A percentile compares a stretch with the other conserved stretches of the same genome.
Evolutionary conservation across 92 coral and sea anemone genomes (phyloP).

Genomic region (Phymanthus crucifer): DNA sequence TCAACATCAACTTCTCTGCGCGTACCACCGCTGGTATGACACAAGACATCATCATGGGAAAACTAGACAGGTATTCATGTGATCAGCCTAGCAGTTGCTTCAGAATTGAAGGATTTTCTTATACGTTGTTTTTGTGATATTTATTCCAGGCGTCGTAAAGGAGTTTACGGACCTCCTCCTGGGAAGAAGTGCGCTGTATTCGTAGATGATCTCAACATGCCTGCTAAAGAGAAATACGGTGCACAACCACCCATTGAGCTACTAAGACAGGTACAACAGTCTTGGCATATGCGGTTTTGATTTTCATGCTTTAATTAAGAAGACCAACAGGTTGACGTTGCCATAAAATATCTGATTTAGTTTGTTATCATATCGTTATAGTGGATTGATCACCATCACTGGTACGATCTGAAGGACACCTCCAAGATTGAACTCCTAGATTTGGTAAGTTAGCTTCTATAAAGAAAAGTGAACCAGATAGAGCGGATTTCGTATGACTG

Average conservation of each 20-base stretch:
- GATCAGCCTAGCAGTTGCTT: no score
- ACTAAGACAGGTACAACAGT: constrained; percentile 73
- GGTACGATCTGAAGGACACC: constrained; percentile 98
- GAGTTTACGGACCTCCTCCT: constrained; percentile 98
- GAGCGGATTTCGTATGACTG: no score
- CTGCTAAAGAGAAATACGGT: constrained; percentile 95
- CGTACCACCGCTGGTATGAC: constrained; percentile 96
- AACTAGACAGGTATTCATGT: constrained; percentile 96
- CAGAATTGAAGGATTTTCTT: no score
- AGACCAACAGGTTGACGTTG: neutral
- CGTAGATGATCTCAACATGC: constrained; percentile 99
- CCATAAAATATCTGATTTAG: no score
- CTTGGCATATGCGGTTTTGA: neutral
- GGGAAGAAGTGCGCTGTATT: constrained; percentile 97
- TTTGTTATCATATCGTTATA: constrained; percentile 21
- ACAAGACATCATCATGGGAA: constrained; percentile 97
- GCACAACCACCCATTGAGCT: constrained; percentile 99
- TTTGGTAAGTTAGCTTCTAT: constrained; percentile 54
- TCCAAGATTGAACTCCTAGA: constrained; percentile 92
- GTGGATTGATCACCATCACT: constrained; percentile 94
- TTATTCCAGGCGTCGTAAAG: constrained; percentile 86
- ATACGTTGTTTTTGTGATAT: neutral
- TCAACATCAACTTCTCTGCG: constrained; percentile 97
- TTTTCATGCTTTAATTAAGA: neutral
- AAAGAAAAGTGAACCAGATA: no score